A percentile compares a stretch with the other conserved stretches of the same genome.
Evolutionary conservation across 2,797 vertebrate species (phyloP).

Genomic region (Mus minutoides): DNA sequence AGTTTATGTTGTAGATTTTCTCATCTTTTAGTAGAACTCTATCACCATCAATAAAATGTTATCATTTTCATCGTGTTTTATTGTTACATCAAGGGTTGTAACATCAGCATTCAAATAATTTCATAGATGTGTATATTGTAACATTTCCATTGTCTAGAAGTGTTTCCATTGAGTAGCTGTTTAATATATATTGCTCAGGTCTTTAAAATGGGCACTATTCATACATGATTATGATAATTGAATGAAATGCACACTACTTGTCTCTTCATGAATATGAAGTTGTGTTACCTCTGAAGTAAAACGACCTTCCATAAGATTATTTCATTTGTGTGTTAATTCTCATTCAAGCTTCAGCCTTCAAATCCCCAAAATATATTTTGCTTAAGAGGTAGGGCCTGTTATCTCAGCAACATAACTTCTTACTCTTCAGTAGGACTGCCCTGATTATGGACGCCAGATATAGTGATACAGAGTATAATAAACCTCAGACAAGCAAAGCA

Average conservation of each 20-base stretch:
- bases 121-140: neutral
- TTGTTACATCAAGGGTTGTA: neutral
- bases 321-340: neutral
- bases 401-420: neutral
- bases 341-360: neutral
- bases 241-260: neutral
- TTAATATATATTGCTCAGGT: neutral
- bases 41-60: neutral
- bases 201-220: neutral
- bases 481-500: neutral
- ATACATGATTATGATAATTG: neutral
- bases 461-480: neutral
- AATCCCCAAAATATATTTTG: neutral
- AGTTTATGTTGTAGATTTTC: neutral
- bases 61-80: neutral
- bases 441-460: neutral
- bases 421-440: neutral
- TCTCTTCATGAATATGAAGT: neutral
- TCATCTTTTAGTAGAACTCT: neutral
- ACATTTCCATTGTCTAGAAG: neutral
- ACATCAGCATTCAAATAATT: neutral
- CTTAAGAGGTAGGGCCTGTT: neutral
- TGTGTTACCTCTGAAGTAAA: neutral
- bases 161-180: neutral
- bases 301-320: neutral